Evolutionary conservation across 2,888 invertebrate genomes (phyloP).

Genomic region (Leucania comma): DNA sequence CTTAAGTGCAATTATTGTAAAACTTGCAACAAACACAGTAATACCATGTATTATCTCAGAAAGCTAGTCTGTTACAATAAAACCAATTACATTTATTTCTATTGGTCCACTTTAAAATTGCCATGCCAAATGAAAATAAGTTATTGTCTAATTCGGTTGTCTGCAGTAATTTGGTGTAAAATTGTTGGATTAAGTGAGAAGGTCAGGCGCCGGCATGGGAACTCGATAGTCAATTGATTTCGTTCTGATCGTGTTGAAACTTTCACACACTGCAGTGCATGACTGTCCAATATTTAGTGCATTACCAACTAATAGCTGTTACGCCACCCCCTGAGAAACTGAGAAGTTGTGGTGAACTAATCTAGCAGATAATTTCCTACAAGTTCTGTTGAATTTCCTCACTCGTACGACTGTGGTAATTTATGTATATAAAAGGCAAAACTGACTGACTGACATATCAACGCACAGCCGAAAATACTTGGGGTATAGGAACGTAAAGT

Average conservation of each 20-base stretch:
- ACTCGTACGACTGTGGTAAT: background rate
- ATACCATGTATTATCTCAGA: background rate
- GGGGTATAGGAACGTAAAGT: no score
- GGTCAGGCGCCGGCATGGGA: slow-evolving; percentile 38
- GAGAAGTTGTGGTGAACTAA: slow-evolving; percentile 6
- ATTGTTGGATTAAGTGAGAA: slow-evolving; percentile 34
- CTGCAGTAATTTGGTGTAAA: slow-evolving; percentile 24
- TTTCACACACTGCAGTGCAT: slow-evolving; percentile 51
- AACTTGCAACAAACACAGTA: slow-evolving; percentile 14
- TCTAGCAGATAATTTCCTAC: slow-evolving; percentile 11
- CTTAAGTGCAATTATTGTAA: slow-evolving; percentile 1
- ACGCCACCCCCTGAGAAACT: slow-evolving; percentile 24
- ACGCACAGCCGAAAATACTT: no score
- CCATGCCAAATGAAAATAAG: slow-evolving; percentile 20
- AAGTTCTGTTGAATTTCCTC: slow-evolving; percentile 2
- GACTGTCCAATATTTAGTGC: slow-evolving; percentile 49
- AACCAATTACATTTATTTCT: background rate
- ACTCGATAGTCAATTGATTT: slow-evolving; percentile 55
- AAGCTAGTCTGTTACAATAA: slow-evolving; percentile 2
- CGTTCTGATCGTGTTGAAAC: slow-evolving; percentile 49
- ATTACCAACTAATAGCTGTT: slow-evolving; percentile 21
- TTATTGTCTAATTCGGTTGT: slow-evolving; percentile 17
- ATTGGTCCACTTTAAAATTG: slow-evolving; percentile 12
- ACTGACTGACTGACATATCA: no score
- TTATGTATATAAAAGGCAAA: no score